These are phyloP conservation scores for Salticus scenicus DNA, from an alignment of 2,888 invertebrate genomes.

Conservation along the genomic window DNA sequence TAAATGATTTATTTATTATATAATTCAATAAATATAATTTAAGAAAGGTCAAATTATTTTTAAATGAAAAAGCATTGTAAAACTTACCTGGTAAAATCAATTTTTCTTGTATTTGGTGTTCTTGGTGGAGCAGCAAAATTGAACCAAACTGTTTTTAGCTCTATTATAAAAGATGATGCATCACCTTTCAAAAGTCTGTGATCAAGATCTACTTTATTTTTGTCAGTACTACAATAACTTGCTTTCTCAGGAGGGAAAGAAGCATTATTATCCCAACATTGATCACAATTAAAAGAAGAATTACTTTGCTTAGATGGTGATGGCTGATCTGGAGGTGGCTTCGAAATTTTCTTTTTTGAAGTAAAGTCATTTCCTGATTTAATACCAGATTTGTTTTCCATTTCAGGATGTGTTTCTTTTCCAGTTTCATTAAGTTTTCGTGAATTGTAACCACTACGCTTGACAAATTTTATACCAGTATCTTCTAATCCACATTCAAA, in stretches of 20 bases:
- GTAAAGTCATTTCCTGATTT: conserved; percentile 25
- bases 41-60: background rate
- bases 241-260: conserved; percentile 61
- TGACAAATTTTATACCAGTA: conserved; percentile 84
- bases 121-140: conserved; percentile 98
- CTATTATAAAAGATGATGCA: conserved; percentile 87
- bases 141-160: conserved; percentile 94
- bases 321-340: conserved; percentile 22
- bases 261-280: conserved; percentile 38
- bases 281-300: conserved; percentile 45
- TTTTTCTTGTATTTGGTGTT: conserved; percentile 93
- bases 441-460: conserved; percentile 62
- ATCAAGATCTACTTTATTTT: conserved; percentile 20
- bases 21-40: too few relatives aligned
- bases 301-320: conserved; percentile 60
- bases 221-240: conserved; percentile 49
- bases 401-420: conserved; percentile 21
- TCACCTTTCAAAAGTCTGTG: conserved; percentile 74
- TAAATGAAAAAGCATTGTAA: background rate
- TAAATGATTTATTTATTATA: too few relatives aligned
- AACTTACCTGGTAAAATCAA: conserved; percentile 89
- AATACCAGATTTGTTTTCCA: conserved; percentile 21
- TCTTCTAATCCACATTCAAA: conserved; percentile 96
- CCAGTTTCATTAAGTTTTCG: conserved; percentile 20
- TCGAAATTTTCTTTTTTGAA: conserved; percentile 19